phyloP scores from a whole-genome alignment of 2,797 vertebrate genomes.

The Chelonia mydas region DNA sequence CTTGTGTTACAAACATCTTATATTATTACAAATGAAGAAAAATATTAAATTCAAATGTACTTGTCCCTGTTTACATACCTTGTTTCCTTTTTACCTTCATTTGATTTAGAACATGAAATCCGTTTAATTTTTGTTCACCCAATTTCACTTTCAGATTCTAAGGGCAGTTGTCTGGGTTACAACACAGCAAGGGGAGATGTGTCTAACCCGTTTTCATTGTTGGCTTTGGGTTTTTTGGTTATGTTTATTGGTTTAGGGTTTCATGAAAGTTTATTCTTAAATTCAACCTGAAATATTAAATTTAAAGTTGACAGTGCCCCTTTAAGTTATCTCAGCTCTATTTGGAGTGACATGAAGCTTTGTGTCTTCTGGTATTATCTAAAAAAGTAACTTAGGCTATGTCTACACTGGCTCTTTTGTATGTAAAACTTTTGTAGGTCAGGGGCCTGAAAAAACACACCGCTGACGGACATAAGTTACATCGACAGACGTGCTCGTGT shows the following conservation, averaged over 20 bases:
- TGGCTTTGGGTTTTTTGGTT: background rate
- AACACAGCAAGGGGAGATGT: background rate
- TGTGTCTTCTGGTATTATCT: background rate
- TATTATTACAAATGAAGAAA: background rate
- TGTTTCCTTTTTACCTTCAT: background rate
- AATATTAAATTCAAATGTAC: background rate
- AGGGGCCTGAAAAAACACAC: no score
- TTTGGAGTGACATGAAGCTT: background rate
- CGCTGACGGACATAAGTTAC: no score
- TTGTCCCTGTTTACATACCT: background rate
- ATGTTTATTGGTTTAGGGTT: background rate
- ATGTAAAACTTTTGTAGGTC: no score
- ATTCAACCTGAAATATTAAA: background rate
- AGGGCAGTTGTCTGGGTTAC: slow-evolving; percentile 20
- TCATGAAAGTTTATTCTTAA: background rate
- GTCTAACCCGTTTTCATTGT: background rate
- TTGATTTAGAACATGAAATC: background rate
- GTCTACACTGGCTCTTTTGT: no score
- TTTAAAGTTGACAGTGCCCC: background rate
- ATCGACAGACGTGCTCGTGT: no score
- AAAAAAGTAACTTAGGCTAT: fast-evolving
- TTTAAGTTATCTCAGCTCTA: background rate
- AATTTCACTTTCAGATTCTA: background rate
- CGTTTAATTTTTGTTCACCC: background rate
- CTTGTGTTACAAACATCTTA: background rate